phyloP scores from a whole-genome alignment of 2,113 vertebrate species.

The Muntiacus reevesi region DNA sequence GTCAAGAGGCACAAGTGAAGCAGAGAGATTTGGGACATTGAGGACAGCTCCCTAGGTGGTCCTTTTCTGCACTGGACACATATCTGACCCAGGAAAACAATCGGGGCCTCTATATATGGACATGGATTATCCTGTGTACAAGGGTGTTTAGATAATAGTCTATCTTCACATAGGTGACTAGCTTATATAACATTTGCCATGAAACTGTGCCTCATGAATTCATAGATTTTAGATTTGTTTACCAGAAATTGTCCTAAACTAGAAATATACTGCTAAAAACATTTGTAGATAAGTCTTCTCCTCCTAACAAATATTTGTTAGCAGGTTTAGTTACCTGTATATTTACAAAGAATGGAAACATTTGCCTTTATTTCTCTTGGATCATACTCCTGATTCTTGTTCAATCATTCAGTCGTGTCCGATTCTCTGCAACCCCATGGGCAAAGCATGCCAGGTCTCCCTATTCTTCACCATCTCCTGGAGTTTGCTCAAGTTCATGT shows the following conservation, averaged over 20 bases:
- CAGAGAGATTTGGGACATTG: not conserved
- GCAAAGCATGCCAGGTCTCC: not conserved
- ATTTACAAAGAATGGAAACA: not conserved
- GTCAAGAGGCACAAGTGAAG: not conserved
- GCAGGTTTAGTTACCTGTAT: not conserved
- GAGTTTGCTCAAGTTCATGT: not conserved
- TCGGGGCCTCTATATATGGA: not conserved
- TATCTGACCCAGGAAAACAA: not conserved
- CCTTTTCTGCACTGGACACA: not conserved
- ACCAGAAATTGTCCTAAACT: not conserved
- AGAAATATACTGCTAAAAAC: not conserved
- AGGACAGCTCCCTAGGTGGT: not conserved
- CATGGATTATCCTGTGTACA: fast-evolving
- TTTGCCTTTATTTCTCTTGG: not conserved
- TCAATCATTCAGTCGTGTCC: fast-evolving
- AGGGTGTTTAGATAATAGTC: not conserved
- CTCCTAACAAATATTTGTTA: not conserved
- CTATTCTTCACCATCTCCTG: not conserved
- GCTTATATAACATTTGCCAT: not conserved
- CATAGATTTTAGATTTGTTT: not conserved
- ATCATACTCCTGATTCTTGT: not conserved
- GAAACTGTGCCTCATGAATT: not conserved
- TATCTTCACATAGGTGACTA: not conserved
- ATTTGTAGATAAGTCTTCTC: not conserved
- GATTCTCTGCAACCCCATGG: not conserved